These are phyloP conservation scores for Rissa tridactyla DNA, from an alignment of 2,113 vertebrate species.

Conservation along the genomic window DNA sequence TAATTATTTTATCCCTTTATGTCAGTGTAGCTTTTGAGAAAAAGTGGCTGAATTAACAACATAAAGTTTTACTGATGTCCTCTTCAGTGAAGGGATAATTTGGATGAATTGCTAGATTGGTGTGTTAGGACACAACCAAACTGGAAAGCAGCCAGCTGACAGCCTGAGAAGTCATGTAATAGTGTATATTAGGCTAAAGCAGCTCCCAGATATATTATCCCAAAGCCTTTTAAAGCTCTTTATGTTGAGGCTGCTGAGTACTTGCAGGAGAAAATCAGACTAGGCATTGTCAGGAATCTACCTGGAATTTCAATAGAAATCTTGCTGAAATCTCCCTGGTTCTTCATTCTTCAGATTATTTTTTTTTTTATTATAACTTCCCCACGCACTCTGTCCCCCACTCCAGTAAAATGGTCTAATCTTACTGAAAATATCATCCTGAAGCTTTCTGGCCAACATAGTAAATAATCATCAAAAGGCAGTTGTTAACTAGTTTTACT, in stretches of 20 bases:
- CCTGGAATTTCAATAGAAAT: background rate
- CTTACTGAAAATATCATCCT: background rate
- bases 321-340: background rate
- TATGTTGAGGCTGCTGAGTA: background rate
- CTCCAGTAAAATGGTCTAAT: background rate
- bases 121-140: background rate
- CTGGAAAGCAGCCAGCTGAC: background rate
- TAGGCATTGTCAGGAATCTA: background rate
- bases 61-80: background rate
- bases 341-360: background rate
- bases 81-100: background rate
- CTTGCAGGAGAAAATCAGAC: background rate
- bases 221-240: background rate
- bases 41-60: background rate
- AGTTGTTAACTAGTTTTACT: background rate
- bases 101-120: background rate
- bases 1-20: background rate
- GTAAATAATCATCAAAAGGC: background rate
- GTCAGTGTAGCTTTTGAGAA: background rate
- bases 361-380: background rate
- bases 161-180: background rate
- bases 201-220: background rate
- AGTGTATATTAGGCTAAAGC: background rate
- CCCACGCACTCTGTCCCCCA: rapidly evolving
- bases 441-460: background rate